A percentile compares a stretch with the other conserved stretches of the same genome.
Evolutionary conservation across 2,113 vertebrate species (phyloP).

Genomic region (Chloropsis hardwickii): DNA sequence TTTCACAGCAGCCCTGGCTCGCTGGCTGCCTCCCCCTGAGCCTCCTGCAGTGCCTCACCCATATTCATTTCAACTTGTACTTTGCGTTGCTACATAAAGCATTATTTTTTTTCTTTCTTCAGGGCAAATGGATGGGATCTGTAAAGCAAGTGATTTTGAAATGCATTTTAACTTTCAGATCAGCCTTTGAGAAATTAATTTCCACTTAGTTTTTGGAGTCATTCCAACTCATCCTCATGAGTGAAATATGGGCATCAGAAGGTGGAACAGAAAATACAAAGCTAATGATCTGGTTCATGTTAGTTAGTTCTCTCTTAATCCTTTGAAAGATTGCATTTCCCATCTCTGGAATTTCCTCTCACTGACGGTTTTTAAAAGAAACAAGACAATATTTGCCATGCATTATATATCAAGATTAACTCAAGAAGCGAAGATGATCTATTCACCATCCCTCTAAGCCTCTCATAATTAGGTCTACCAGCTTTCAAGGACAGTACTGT

Average conservation of each 20-base stretch:
- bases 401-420: conserved; percentile 62
- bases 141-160: conserved; percentile 40
- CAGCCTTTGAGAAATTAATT: conserved; percentile 60
- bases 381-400: conserved; percentile 62
- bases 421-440: conserved; percentile 48
- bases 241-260: conserved; percentile 63
- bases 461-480: conserved; percentile 56
- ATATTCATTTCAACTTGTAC: background rate
- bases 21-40: background rate
- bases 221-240: conserved; percentile 46
- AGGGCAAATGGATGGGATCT: conserved; percentile 21
- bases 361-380: conserved; percentile 51
- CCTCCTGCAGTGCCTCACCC: background rate
- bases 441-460: conserved; percentile 53
- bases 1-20: background rate
- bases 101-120: conserved; percentile 13
- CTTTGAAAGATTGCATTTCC: conserved; percentile 67
- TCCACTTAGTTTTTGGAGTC: conserved; percentile 56
- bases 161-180: conserved; percentile 52
- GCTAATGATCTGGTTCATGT: conserved; percentile 72
- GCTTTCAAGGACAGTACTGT: conserved; percentile 38
- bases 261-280: conserved; percentile 69
- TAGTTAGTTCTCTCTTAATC: conserved; percentile 69
- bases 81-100: conserved; percentile 1
- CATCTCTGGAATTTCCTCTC: conserved; percentile 27